Evolutionary conservation across 1,140 invertebrate species (phyloP), one percentile per base, ranked within the genome.

Genomic region (Branchinecta lindahli): DNA sequence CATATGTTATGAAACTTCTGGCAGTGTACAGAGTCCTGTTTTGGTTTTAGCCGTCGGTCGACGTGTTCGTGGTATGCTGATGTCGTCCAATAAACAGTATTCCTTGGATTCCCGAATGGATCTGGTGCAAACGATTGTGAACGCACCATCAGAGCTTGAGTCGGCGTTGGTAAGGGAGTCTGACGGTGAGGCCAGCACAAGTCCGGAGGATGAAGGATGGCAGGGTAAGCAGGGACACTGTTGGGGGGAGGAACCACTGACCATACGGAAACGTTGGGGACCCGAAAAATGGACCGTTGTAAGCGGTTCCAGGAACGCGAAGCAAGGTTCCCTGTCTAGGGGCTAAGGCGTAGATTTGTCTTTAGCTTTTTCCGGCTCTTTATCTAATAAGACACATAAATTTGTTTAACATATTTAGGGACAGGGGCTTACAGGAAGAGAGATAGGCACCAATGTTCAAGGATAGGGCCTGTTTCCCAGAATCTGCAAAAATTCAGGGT

Each of bases 71-170:
- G 91, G 91, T 9, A 92, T 94, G 75, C 52, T 61, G 18, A 81
- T 93, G 66, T 90, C 91, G 85, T 86, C 88, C 5, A 90, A 91
- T n/a, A 89, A 89, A 75, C 77, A 79, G 78, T 92, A 91, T 79
- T 94, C 91, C 3, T 81, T 95, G 47, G 91, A 95, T 80, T 94
- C 91, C 0, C 85, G 89, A 75, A 89, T 94, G 85, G 91, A 94
- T 79, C 83, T 95, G 71, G 89, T 91, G n/a, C 87, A 88, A 75
- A 87, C 72, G 10, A 72, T 76, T 20, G 74, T 71, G 5, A 72
- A 68, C 18, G 52, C 52, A 20, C 52, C 52, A 61, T 61, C 52
- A 15, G 18, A 61, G 12, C 52, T 61, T 6, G 52, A 61, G 52
- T 61, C 52, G 12, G 52, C 52, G 12, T 61, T 61, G 52, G 52